Evolutionary conservation across 2,888 invertebrate genomes (phyloP).

Genomic region (Salticus scenicus): DNA sequence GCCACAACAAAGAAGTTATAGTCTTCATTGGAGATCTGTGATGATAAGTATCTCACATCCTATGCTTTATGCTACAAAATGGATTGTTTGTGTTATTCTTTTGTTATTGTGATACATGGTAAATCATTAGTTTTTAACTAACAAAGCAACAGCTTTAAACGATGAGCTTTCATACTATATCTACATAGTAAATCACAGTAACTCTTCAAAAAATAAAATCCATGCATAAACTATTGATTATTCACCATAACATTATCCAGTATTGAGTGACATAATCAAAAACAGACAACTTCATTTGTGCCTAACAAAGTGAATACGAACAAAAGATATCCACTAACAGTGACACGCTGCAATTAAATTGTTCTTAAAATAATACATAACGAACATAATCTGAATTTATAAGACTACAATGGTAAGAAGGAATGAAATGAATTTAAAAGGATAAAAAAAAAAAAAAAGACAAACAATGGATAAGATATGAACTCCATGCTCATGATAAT

Average conservation of each 20-base stretch:
- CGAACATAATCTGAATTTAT: background rate
- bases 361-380: background rate
- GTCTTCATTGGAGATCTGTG: background rate
- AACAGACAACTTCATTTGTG: too few species aligned
- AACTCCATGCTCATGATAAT: background rate
- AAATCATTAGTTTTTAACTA: background rate
- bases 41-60: background rate
- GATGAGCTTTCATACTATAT: background rate
- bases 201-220: too few species aligned
- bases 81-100: background rate
- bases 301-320: too few species aligned
- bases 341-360: background rate
- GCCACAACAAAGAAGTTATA: background rate
- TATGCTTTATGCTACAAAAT: constrained; percentile 1
- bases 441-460: background rate
- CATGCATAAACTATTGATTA: too few species aligned
- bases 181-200: too few species aligned
- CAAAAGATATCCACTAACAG: too few species aligned
- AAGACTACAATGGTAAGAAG: background rate
- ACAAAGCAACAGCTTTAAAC: background rate
- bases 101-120: background rate
- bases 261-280: too few species aligned
- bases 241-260: too few species aligned
- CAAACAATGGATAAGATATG: background rate
- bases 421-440: background rate